Evolutionary conservation across 2,113 vertebrate species (phyloP).

Genomic region (Arizona elegans): DNA sequence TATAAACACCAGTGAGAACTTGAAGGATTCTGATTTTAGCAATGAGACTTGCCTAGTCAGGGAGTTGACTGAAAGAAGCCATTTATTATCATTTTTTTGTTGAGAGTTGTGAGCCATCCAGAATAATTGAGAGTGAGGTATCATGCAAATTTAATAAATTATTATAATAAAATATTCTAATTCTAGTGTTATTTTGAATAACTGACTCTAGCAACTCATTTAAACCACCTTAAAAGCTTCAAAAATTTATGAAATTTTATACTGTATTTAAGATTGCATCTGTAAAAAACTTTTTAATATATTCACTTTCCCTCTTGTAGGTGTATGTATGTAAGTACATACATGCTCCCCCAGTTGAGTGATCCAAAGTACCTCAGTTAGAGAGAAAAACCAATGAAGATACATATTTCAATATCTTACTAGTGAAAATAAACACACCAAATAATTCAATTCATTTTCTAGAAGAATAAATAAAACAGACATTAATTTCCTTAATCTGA

Average conservation of each 20-base stretch:
- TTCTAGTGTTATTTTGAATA: slow-evolving; percentile 10
- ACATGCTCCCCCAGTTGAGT: neutral
- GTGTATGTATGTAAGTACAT: neutral
- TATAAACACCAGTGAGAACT: slow-evolving; percentile 24
- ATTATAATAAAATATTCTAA: neutral
- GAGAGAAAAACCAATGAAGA: neutral
- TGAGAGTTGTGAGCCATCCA: neutral
- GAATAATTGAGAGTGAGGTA: neutral
- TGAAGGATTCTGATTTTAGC: neutral
- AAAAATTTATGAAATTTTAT: slow-evolving; percentile 8
- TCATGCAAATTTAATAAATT: neutral
- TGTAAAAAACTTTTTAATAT: neutral
- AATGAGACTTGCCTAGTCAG: slow-evolving; percentile 22
- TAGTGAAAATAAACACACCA: neutral
- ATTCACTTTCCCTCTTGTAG: neutral
- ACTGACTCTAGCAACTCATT: neutral
- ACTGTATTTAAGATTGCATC: neutral
- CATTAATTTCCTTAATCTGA: neutral
- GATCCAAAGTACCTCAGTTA: neutral
- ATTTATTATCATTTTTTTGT: neutral
- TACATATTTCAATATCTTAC: neutral
- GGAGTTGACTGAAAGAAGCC: slow-evolving; percentile 1
- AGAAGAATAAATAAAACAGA: neutral
- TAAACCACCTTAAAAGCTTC: neutral
- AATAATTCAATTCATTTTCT: neutral